These are phyloP conservation scores for Papilio demoleus DNA, from an alignment of 2,888 invertebrate species.

Conservation along the genomic window DNA sequence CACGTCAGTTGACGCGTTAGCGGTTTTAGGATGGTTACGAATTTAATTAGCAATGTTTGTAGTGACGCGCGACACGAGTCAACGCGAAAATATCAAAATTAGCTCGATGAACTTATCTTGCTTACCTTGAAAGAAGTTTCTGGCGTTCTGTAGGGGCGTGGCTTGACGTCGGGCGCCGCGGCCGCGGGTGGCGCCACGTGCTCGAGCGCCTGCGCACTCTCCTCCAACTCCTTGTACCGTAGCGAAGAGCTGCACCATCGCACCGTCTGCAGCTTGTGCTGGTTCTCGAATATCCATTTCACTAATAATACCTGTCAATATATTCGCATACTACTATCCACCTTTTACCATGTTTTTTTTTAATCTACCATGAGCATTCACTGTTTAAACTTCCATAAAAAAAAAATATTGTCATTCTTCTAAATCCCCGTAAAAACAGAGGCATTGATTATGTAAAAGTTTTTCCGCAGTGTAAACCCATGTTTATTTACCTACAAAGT, in stretches of 20 bases:
- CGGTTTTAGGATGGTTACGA: neutral
- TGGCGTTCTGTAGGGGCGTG: slow-evolving; percentile 67
- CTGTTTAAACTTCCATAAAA: too few relatives aligned
- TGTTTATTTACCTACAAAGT: too few relatives aligned
- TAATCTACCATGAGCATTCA: too few relatives aligned
- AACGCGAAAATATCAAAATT: slow-evolving; percentile 2
- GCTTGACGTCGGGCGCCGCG: slow-evolving; percentile 51
- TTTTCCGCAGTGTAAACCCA: too few relatives aligned
- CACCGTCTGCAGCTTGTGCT: slow-evolving; percentile 87
- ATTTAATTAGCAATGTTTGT: slow-evolving; percentile 9
- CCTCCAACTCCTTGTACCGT: slow-evolving; percentile 78
- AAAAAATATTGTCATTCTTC: too few relatives aligned
- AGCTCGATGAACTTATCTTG: slow-evolving; percentile 44
- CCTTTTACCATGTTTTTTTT: too few relatives aligned
- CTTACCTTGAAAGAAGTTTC: slow-evolving; percentile 84
- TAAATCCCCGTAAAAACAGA: too few relatives aligned
- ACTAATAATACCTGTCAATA: slow-evolving; percentile 80
- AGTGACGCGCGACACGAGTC: slow-evolving; percentile 16
- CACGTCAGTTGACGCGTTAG: neutral
- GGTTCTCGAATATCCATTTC: slow-evolving; percentile 87
- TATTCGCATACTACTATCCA: slow-evolving; percentile 14
- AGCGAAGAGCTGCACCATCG: slow-evolving; percentile 83
- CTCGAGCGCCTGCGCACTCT: slow-evolving; percentile 57
- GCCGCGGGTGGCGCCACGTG: slow-evolving; percentile 54
- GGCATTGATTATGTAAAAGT: too few relatives aligned